Evolutionary conservation across 2,113 vertebrate genomes (phyloP).

Genomic region (Psephotus haematonotus): DNA sequence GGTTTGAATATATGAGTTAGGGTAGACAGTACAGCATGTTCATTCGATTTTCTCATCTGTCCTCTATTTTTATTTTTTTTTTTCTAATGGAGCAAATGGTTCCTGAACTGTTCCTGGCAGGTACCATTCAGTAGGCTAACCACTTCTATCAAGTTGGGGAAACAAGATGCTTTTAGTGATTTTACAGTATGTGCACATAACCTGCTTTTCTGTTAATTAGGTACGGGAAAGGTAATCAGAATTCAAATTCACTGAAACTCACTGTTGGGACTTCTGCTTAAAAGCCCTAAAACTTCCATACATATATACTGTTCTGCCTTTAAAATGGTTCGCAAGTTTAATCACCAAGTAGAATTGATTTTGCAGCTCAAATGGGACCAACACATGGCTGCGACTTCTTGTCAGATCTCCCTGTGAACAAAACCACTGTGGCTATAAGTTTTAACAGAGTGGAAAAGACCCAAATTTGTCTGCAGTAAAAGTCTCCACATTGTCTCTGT

Average conservation of each 20-base stretch:
- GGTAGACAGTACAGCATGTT: neutral
- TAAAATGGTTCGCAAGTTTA: conserved; percentile 76
- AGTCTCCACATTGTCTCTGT: neutral
- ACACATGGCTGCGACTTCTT: neutral
- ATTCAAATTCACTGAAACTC: conserved; percentile 72
- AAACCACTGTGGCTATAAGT: neutral
- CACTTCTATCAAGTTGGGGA: neutral
- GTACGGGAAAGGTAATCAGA: conserved; percentile 69
- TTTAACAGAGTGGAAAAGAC: conserved; percentile 54
- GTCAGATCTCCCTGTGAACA: conserved; percentile 6
- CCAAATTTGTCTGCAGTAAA: conserved; percentile 24
- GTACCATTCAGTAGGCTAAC: neutral
- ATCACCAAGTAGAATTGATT: conserved; percentile 62
- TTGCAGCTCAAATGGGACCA: conserved; percentile 48
- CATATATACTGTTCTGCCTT: conserved; percentile 25
- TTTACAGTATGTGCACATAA: conserved; percentile 65
- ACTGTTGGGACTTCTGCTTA: conserved; percentile 68
- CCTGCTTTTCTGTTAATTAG: conserved; percentile 70
- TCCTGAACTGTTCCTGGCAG: neutral
- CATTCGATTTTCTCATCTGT: neutral
- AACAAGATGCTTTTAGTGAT: conserved; percentile 1
- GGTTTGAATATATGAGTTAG: neutral
- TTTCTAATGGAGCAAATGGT: neutral
- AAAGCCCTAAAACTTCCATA: conserved; percentile 58
- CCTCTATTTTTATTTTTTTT: neutral